A percentile compares a stretch with the other conserved stretches of the same genome.
These are phyloP conservation scores for Arenaria interpres DNA, from an alignment of 2,113 vertebrate genomes.

Conservation along the genomic window DNA sequence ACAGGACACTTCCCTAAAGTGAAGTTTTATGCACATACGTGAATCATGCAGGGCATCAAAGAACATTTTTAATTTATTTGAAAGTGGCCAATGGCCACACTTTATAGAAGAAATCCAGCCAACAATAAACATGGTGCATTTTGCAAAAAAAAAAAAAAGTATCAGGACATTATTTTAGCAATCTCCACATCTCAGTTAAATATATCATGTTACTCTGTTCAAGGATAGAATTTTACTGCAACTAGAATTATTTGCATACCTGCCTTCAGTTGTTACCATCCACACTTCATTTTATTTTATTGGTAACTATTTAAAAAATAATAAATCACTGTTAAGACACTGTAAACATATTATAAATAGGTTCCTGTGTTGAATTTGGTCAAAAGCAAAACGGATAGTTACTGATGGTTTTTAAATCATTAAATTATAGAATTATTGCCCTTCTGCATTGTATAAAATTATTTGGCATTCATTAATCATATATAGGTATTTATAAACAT, in stretches of 20 bases:
- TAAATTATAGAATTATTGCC: not conserved
- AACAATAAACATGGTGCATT: not conserved
- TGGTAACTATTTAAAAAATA: not conserved
- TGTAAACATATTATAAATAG: not conserved
- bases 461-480: not conserved
- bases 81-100: not conserved
- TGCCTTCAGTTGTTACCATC: not conserved
- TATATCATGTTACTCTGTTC: not conserved
- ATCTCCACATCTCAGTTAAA: not conserved
- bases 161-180: not conserved
- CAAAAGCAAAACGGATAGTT: not conserved
- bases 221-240: not conserved
- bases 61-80: not conserved
- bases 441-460: not conserved
- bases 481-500: not conserved
- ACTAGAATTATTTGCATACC: not conserved
- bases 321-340: not conserved
- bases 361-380: not conserved
- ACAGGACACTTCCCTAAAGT: not conserved
- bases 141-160: not conserved
- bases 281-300: not conserved
- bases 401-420: not conserved
- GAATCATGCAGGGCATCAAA: not conserved
- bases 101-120: not conserved
- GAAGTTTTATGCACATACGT: not conserved